These are phyloP conservation scores for Taeniopygia guttata DNA, from an alignment of 2,797 vertebrate species.

Conservation along the genomic window DNA sequence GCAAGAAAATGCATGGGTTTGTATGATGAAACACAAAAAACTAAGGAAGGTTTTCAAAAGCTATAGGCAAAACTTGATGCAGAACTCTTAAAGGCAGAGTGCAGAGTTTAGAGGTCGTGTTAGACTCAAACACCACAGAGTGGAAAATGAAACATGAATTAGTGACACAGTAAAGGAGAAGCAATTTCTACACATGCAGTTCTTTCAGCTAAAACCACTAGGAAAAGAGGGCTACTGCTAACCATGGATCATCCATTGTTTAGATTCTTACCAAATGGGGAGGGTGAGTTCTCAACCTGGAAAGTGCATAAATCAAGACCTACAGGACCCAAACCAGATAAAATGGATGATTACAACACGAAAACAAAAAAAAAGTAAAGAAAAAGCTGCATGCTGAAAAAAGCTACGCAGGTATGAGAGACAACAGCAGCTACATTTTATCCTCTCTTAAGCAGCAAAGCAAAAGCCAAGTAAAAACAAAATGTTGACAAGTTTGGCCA, in stretches of 20 bases:
- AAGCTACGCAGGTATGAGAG: slow-evolving; percentile 57
- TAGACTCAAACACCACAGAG: slow-evolving; percentile 34
- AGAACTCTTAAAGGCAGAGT: not conserved
- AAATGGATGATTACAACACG: slow-evolving; percentile 90
- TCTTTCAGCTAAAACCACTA: slow-evolving; percentile 59
- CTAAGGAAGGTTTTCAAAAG: not conserved
- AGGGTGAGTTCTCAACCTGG: slow-evolving; percentile 98
- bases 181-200: slow-evolving; percentile 68
- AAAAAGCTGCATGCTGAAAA: slow-evolving; percentile 67
- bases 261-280: slow-evolving; percentile 97
- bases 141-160: slow-evolving; percentile 48
- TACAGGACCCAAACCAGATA: slow-evolving; percentile 99
- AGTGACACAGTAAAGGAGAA: slow-evolving; percentile 59
- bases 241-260: slow-evolving; percentile 81
- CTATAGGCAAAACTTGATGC: slow-evolving; percentile 5
- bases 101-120: not conserved
- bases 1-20: slow-evolving; percentile 47
- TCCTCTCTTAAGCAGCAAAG: slow-evolving; percentile 56
- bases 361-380: slow-evolving; percentile 74
- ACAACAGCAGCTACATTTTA: slow-evolving; percentile 34
- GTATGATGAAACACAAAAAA: slow-evolving; percentile 31
- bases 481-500: not conserved
- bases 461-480: slow-evolving; percentile 37
- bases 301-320: slow-evolving; percentile 99
- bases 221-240: slow-evolving; percentile 80